Percentiles rank a stretch among this genome's conserved stretches.
Evolutionary conservation across 2,797 vertebrate genomes (phyloP).

Genomic region (Typhlichthys subterraneus): DNA sequence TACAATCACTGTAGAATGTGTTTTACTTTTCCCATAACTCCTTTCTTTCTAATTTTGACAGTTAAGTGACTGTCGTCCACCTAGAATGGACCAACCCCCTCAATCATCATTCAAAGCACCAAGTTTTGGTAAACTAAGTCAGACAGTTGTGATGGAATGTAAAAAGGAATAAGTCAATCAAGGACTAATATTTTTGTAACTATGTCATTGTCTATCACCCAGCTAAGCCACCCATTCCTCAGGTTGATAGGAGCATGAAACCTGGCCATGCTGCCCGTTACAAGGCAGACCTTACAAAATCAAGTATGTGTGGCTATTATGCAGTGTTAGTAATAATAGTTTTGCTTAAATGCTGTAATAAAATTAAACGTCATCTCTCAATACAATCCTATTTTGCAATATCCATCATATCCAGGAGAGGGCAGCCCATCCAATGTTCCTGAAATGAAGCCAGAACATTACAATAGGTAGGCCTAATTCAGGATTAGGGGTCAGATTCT

Average conservation of each 20-base stretch:
- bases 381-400: slow-evolving; percentile 2
- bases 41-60: neutral
- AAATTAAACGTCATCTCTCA: neutral
- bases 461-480: slow-evolving; percentile 20
- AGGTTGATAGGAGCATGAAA: slow-evolving; percentile 20
- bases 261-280: neutral
- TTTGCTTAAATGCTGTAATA: neutral
- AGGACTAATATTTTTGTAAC: neutral
- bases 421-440: slow-evolving; percentile 25
- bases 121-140: slow-evolving; percentile 13
- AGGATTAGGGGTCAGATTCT: neutral
- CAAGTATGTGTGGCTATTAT: slow-evolving; percentile 22
- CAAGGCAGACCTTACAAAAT: slow-evolving; percentile 5
- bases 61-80: neutral
- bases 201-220: neutral
- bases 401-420: slow-evolving; percentile 50
- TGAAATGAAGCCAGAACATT: neutral
- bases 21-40: neutral
- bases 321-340: neutral
- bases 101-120: slow-evolving; percentile 8
- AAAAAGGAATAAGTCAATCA: neutral
- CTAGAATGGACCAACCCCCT: neutral
- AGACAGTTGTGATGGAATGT: neutral
- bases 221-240: neutral
- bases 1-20: neutral